These are phyloP conservation scores for Holotrichia oblita DNA, from an alignment of 1,140 invertebrate genomes.

Conservation along the genomic window DNA sequence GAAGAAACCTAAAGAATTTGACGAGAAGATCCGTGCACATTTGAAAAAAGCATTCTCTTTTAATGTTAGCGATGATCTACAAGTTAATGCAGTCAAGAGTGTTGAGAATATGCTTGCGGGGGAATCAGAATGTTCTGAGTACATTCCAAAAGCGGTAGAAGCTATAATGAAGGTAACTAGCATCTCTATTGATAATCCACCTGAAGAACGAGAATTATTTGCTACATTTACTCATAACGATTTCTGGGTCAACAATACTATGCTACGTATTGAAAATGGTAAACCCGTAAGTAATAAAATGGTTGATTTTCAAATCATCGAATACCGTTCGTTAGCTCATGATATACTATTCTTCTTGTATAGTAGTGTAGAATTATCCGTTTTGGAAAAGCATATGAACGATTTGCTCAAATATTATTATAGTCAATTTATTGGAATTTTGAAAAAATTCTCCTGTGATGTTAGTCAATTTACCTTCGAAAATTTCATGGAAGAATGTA, in stretches of 20 bases:
- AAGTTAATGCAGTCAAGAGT: neutral
- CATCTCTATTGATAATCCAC: neutral
- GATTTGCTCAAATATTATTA: conserved; percentile 64
- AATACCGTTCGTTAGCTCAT: conserved; percentile 62
- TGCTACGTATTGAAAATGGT: conserved; percentile 62
- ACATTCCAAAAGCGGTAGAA: neutral
- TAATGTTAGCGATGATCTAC: neutral
- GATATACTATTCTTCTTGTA: conserved; percentile 68
- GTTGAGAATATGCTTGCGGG: neutral
- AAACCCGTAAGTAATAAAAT: conserved; percentile 64
- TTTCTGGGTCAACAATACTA: conserved; percentile 70
- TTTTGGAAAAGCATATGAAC: conserved; percentile 60
- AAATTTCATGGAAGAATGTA: conserved; percentile 49
- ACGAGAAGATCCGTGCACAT: conserved; percentile 55
- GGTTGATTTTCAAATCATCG: conserved; percentile 69
- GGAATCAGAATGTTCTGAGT: neutral
- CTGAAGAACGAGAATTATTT: conserved; percentile 58
- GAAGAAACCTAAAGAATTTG: conserved; percentile 61
- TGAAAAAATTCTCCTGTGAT: conserved; percentile 51
- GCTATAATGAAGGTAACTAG: neutral
- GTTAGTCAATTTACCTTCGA: conserved; percentile 46
- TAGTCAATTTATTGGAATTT: conserved; percentile 59
- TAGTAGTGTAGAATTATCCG: conserved; percentile 61
- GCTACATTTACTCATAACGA: conserved; percentile 66
- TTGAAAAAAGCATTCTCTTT: conserved; percentile 47